Percentiles rank a stretch among this genome's conserved stretches.
Conservation (phyloP, 1,140 invertebrate genomes). For the Brachystomella parvula region DNA sequence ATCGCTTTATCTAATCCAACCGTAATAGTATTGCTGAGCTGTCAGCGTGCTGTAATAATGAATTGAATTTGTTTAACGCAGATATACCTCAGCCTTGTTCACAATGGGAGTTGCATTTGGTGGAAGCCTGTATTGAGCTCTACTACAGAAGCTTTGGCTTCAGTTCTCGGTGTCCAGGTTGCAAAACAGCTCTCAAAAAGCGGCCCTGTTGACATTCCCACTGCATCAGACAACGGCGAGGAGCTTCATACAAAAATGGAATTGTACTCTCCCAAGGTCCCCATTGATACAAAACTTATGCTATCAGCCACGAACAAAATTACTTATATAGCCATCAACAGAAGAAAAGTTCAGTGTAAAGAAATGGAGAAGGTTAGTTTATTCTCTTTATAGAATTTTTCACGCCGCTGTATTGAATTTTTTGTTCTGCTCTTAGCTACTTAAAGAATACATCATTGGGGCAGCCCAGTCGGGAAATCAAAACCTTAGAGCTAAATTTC, state of each 20-base stretch:
- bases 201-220: constrained; percentile 34
- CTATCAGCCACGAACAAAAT: constrained; percentile 40
- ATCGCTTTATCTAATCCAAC: constrained; percentile 50
- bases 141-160: constrained; percentile 44
- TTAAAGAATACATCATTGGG: neutral
- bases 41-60: neutral
- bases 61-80: constrained; percentile 9
- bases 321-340: constrained; percentile 49
- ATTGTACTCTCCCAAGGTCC: constrained; percentile 36
- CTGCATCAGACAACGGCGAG: constrained; percentile 42
- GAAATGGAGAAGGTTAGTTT: constrained; percentile 51
- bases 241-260: constrained; percentile 45
- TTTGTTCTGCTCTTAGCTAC: constrained; percentile 10
- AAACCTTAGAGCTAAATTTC: constrained; percentile 21
- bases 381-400: neutral
- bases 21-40: neutral
- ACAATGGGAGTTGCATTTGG: constrained; percentile 51
- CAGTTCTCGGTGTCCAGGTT: constrained; percentile 46
- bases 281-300: constrained; percentile 38
- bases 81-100: constrained; percentile 47
- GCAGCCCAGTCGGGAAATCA: constrained; percentile 5
- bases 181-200: constrained; percentile 45
- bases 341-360: constrained; percentile 51
- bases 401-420: neutral
- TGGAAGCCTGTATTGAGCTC: constrained; percentile 47